These are phyloP conservation scores for Drosophila biarmipes DNA, from an alignment of 1,140 invertebrate genomes.

Conservation along the genomic window DNA sequence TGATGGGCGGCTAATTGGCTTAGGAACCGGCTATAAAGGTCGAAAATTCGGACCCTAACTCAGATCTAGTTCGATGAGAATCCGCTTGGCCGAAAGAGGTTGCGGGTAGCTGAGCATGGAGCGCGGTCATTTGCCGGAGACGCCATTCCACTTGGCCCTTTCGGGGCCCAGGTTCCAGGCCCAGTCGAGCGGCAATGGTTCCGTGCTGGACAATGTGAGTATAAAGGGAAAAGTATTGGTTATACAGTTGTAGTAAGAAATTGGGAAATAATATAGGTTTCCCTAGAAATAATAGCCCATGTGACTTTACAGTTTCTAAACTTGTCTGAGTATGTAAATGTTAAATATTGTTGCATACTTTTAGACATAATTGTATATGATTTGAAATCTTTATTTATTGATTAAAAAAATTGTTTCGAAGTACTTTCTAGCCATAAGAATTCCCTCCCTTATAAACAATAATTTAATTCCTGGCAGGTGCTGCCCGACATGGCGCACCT, in stretches of 20 bases:
- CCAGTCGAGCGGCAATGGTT: constrained; percentile 59
- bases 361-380: no score
- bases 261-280: not conserved
- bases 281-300: no score
- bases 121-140: constrained; percentile 45
- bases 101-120: constrained; percentile 59
- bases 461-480: constrained; percentile 22
- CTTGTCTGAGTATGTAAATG: no score
- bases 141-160: constrained; percentile 34
- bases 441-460: not conserved
- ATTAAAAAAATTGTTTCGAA: no score
- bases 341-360: no score
- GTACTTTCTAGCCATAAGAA: no score
- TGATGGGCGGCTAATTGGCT: constrained; percentile 60
- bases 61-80: constrained; percentile 40
- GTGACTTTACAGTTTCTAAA: no score
- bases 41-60: not conserved
- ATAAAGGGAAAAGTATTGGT: not conserved
- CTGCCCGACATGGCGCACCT: constrained; percentile 89
- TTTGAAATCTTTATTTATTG: no score
- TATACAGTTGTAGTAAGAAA: not conserved
- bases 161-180: constrained; percentile 58
- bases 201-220: constrained; percentile 72
- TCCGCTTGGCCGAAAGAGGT: constrained; percentile 11
- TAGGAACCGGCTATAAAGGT: constrained; percentile 47